These are phyloP conservation scores for Agrypnia vestita DNA, from an alignment of 1,140 invertebrate species.

Conservation along the genomic window DNA sequence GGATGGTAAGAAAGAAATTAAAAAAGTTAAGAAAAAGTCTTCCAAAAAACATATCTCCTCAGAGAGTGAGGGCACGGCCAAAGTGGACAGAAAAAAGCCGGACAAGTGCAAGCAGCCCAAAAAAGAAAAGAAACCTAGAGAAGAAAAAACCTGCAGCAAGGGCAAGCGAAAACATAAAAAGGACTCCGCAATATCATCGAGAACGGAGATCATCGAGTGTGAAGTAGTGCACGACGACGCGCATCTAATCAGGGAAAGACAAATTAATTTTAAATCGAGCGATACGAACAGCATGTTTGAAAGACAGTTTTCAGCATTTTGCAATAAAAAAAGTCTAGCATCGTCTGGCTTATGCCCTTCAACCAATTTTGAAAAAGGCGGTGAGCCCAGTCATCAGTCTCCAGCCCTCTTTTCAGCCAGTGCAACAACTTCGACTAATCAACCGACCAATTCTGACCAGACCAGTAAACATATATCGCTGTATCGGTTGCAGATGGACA, in stretches of 20 bases:
- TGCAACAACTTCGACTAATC: background rate
- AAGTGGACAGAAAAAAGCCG: constrained; percentile 62
- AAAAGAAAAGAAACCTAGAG: constrained; percentile 24
- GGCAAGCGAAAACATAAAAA: constrained; percentile 26
- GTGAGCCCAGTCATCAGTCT: background rate
- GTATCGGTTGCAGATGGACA: constrained; percentile 46
- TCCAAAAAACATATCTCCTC: constrained; percentile 51
- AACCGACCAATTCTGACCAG: background rate
- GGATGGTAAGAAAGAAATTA: constrained; percentile 60
- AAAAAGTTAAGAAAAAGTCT: constrained; percentile 64
- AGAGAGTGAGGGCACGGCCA: background rate
- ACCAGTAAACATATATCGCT: constrained; percentile 14
- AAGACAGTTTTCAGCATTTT: too few species aligned
- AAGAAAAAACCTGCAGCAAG: constrained; percentile 20
- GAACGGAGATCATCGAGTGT: constrained; percentile 2
- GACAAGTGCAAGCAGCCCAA: constrained; percentile 63
- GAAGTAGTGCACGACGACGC: constrained; percentile 27
- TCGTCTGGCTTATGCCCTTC: too few species aligned
- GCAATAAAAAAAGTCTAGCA: too few species aligned
- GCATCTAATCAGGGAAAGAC: background rate
- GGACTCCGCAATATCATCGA: background rate
- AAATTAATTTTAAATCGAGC: too few species aligned
- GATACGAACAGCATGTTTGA: too few species aligned
- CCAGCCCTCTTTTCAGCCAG: background rate
- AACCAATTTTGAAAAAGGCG: background rate